Evolutionary conservation across 2,888 invertebrate species (phyloP), one percentile per base, ranked within the genome.

Genomic region (Drosophila kambysellisi): DNA sequence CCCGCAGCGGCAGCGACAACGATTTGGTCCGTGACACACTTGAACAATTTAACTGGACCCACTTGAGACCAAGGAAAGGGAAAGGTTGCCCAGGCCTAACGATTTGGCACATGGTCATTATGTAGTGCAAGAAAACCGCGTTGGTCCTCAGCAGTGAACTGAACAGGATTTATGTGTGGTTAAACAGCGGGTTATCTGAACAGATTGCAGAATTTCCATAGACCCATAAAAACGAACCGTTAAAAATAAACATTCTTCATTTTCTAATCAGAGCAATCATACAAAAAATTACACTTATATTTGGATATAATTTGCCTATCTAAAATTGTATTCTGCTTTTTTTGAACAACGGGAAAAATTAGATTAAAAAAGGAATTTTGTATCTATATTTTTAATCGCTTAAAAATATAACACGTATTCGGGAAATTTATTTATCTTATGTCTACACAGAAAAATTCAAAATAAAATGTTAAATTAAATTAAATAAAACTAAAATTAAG

Each of bases 1-100:
- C 56, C 39, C n/a, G 52, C 32, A 4, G 46, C 56, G 60, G 46
- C 64, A 51, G 41, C 59, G 65, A 62, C 37, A 64, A 43, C 60
- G 54, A 61, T 50, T 61, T 84, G 73, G 82, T 81, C 65, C 85
- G 81, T 85, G 84, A 81, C 88, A 85, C 74, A 78, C 68, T 70
- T 77, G 68, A 50, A 9, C 60, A 25, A 58, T 61, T 53, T 48
- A 53, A 72, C 77, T 74, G 74, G 70, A 81, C 70, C 70, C 85
- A 88, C 83, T 87, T 82, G 70, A 82, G 74, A 50, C 25, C 20
- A 66, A 25, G 46, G 62, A 57, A 54, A 35, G 35, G 64, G 33
- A 64, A 61, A 48, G 56, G 69, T 59, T 59, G 30, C 41, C 64
- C 64, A 59, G 43, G 63, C 70, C 70, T 35, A 51, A 63, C 46